These are phyloP conservation scores for Chaetogeoica ovagalla DNA, from an alignment of 2,888 invertebrate genomes.

Conservation along the genomic window DNA sequence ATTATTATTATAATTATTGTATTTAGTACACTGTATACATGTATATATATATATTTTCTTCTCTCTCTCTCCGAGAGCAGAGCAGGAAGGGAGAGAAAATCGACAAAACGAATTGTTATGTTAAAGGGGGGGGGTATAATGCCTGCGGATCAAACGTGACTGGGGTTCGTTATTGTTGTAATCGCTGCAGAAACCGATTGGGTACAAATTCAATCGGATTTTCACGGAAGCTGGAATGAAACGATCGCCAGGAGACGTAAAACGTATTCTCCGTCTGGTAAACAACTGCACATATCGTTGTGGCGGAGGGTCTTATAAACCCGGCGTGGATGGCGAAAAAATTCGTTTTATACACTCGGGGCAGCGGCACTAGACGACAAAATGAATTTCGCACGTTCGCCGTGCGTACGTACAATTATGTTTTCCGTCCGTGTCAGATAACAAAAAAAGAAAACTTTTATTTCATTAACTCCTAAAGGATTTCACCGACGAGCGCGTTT, in stretches of 20 bases:
- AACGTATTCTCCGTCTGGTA: too few species aligned
- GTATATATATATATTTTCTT: background rate
- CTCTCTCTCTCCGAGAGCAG: too few species aligned
- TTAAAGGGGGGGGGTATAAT: slow-evolving; percentile 5
- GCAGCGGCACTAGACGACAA: background rate
- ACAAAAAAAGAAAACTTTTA: slow-evolving; percentile 2
- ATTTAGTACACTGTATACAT: too few species aligned
- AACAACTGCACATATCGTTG: too few species aligned
- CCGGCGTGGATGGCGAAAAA: background rate
- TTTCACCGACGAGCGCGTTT: slow-evolving; percentile 5
- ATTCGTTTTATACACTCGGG: background rate
- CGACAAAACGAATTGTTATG: slow-evolving; percentile 46
- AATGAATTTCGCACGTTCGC: background rate
- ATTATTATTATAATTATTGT: too few species aligned
- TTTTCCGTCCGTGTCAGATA: background rate
- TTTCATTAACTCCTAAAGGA: background rate
- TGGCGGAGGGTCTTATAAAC: too few species aligned
- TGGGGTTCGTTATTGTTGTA: slow-evolving; percentile 39
- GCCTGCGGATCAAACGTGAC: slow-evolving; percentile 46
- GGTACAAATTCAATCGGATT: slow-evolving; percentile 45
- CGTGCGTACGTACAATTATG: too few species aligned
- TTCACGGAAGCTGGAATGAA: background rate
- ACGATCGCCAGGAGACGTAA: slow-evolving; percentile 13
- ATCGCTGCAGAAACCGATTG: slow-evolving; percentile 41
- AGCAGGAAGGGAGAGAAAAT: background rate